phyloP scores from a whole-genome alignment of 1,140 invertebrate genomes.

The Coboldia fuscipes region DNA sequence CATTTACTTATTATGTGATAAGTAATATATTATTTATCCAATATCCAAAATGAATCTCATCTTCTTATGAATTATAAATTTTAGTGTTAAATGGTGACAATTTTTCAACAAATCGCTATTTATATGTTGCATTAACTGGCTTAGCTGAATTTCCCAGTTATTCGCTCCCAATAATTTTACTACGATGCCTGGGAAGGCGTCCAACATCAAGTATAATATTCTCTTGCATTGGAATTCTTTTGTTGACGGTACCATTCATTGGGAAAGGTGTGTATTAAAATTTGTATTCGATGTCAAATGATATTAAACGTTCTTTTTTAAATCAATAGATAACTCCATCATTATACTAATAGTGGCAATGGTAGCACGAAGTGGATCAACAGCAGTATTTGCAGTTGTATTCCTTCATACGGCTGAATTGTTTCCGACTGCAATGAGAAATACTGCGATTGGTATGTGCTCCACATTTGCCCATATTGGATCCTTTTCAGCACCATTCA shows the following conservation, averaged over 20 bases:
- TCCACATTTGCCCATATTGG: slow-evolving; percentile 36
- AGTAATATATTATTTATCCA: slow-evolving; percentile 7
- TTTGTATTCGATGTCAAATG: background rate
- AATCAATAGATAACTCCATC: slow-evolving; percentile 7
- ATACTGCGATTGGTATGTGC: slow-evolving; percentile 34
- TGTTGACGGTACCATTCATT: slow-evolving; percentile 22
- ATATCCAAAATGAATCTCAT: background rate
- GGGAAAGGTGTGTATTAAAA: slow-evolving; percentile 8
- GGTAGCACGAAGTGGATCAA: slow-evolving; percentile 32
- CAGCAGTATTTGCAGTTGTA: slow-evolving; percentile 35
- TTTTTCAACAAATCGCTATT: slow-evolving; percentile 23
- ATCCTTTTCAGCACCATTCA: slow-evolving; percentile 34
- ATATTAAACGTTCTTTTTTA: background rate
- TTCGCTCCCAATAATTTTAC: slow-evolving; percentile 23
- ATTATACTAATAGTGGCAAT: slow-evolving; percentile 27
- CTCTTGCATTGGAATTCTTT: slow-evolving; percentile 19
- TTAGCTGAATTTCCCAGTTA: slow-evolving; percentile 28
- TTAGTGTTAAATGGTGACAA: slow-evolving; percentile 27
- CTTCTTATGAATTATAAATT: background rate
- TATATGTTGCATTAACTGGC: slow-evolving; percentile 24
- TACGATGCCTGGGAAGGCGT: slow-evolving; percentile 22
- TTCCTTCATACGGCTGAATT: slow-evolving; percentile 35
- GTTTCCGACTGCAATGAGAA: slow-evolving; percentile 35
- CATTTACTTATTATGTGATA: slow-evolving; percentile 25
- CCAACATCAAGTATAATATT: slow-evolving; percentile 20